A percentile compares a stretch with the other conserved stretches of the same genome.
Conservation (phyloP, 2,113 vertebrate species). For the Raja brachyura region DNA sequence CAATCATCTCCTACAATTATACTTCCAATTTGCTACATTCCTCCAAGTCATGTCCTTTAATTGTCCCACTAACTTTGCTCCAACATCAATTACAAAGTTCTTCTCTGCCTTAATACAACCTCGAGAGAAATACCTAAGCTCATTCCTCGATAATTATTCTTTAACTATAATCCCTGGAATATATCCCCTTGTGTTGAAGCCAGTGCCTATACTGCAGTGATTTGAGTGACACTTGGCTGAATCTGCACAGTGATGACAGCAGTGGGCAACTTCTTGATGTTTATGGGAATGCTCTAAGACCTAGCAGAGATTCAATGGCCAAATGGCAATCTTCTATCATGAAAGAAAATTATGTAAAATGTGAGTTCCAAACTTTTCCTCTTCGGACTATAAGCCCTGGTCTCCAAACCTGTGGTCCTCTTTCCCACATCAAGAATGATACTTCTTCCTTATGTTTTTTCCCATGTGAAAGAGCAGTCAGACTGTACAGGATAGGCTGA, state of each 20-base stretch:
- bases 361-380: background rate
- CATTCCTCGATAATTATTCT: background rate
- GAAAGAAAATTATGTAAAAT: too few relatives aligned
- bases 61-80: background rate
- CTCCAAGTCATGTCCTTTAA: background rate
- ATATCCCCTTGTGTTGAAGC: too few relatives aligned
- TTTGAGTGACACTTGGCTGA: background rate
- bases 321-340: too few relatives aligned
- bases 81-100: background rate
- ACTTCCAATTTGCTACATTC: background rate
- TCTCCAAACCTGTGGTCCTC: background rate
- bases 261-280: background rate
- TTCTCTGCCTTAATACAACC: background rate
- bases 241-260: background rate
- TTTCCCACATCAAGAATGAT: background rate
- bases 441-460: background rate
- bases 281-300: too few relatives aligned
- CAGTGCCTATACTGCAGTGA: background rate
- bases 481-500: background rate
- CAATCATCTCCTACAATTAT: background rate
- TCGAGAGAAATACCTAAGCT: background rate
- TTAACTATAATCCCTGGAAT: too few relatives aligned
- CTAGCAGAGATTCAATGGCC: too few relatives aligned
- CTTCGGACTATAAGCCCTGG: background rate
- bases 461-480: background rate